Base-by-base conservation (phyloP, 2,113 vertebrate species). In the Panthera tigris region DNA sequence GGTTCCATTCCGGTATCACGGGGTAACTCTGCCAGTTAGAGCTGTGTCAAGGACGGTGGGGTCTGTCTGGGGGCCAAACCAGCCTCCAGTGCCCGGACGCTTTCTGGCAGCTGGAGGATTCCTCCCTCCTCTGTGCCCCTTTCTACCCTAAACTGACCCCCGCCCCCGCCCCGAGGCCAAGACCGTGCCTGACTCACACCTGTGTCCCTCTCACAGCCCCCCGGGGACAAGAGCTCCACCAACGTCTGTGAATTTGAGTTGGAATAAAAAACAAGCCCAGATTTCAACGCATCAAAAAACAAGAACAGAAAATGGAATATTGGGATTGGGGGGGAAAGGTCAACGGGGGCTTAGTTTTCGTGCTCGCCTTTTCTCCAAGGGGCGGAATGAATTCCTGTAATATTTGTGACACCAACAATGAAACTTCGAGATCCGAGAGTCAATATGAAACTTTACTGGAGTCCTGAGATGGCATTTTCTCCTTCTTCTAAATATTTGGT, bases 371-470 rank as follows among this genome's bases (percentile, higher is more conserved):
- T 96, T 86, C 71, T 92, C 87, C 61, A 83, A 90, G 36, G 65
- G 84, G 27, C 91, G 16, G n/a, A 69, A 95, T 83, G 61, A 93
- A 96, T 80, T 50, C 29, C 78, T 39, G n/a, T 50, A 52, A 50
- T 57, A 65, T 92, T 84, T 91, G 85, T 88, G 74, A 94, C 76
- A 76, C 71, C 57, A 89, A 85, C 57, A 52, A 95, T 65, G 65
- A 61, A 96, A 61, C 19, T 61, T 61, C 21, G 9, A 91, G 93
- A 74, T 80, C 39, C 52, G 55, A 57, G 95, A 92, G 52, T 84
- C 79, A 94, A 69, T 29, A 29, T 18, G 12, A 83, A 83, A 36
- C 31, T 78, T 74, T 63, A 55, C 69, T 80, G 95, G 84, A 89
- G 45, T 86, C 73, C 48, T 55, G 57, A 36, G 31, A 63, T 50